Conservation (phyloP, 2,113 vertebrate genomes). For the Microtus montanus region DNA sequence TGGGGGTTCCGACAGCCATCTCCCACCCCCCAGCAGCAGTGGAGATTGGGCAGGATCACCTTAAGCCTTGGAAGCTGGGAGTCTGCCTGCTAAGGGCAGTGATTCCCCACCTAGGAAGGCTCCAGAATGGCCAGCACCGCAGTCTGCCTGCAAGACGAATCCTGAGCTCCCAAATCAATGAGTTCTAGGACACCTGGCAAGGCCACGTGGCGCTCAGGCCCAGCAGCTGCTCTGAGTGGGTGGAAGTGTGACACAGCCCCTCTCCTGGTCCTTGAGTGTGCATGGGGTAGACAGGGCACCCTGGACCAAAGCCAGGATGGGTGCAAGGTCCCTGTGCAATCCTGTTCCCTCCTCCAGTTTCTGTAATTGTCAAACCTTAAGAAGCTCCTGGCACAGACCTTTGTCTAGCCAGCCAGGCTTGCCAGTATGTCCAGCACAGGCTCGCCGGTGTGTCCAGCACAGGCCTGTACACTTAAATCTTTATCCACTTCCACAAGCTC, state of each 20-base stretch:
- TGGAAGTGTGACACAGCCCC: neutral
- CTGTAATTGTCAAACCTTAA: neutral
- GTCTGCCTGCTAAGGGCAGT: neutral
- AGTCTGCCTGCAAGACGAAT: neutral
- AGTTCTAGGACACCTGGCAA: neutral
- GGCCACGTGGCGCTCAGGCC: neutral
- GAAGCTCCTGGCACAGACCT: neutral
- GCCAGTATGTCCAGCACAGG: neutral
- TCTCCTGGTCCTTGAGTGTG: neutral
- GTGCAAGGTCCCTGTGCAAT: neutral
- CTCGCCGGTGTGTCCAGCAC: neutral
- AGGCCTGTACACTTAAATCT: neutral
- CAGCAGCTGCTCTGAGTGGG: neutral
- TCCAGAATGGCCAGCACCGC: neutral
- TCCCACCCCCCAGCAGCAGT: neutral
- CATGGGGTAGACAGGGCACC: neutral
- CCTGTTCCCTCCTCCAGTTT: neutral
- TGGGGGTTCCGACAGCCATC: neutral
- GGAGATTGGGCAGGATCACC: neutral
- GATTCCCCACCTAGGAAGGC: neutral
- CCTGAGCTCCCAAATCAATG: neutral
- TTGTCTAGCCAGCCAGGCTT: neutral
- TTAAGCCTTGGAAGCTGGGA: neutral
- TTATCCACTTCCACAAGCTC: conserved; percentile 82
- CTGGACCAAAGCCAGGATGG: neutral